These are phyloP conservation scores for Elephas maximus DNA, from an alignment of 2,113 vertebrate genomes.

Conservation along the genomic window DNA sequence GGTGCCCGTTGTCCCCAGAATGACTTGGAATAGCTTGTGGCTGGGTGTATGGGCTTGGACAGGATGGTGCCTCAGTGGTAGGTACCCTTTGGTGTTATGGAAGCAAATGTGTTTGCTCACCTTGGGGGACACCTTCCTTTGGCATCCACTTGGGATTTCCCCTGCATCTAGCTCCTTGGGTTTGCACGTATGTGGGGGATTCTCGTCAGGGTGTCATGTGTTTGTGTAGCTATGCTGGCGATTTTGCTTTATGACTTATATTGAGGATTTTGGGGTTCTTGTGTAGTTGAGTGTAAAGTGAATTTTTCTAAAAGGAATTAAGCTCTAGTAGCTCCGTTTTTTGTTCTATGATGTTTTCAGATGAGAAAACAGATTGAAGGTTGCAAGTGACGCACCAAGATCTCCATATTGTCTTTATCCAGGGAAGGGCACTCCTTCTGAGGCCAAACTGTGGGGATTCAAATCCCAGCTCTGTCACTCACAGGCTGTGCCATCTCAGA, in stretches of 20 bases:
- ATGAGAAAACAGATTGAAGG: neutral
- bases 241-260: neutral
- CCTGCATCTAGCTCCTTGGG: neutral
- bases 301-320: constrained; percentile 32
- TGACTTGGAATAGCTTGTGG: neutral
- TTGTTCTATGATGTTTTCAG: neutral
- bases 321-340: no score
- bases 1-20: neutral
- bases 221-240: neutral
- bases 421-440: neutral
- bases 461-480: neutral
- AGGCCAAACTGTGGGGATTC: neutral
- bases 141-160: neutral
- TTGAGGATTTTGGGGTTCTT: neutral
- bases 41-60: neutral
- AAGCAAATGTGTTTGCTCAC: neutral
- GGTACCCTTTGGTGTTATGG: neutral
- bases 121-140: neutral
- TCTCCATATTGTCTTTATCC: neutral
- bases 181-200: neutral
- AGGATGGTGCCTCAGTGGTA: neutral
- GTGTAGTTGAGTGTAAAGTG: neutral
- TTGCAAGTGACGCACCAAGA: neutral
- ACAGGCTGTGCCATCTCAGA: neutral
- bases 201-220: neutral